These are phyloP conservation scores for Conops quadrifasciatus DNA, from an alignment of 2,888 invertebrate species.

Conservation along the genomic window DNA sequence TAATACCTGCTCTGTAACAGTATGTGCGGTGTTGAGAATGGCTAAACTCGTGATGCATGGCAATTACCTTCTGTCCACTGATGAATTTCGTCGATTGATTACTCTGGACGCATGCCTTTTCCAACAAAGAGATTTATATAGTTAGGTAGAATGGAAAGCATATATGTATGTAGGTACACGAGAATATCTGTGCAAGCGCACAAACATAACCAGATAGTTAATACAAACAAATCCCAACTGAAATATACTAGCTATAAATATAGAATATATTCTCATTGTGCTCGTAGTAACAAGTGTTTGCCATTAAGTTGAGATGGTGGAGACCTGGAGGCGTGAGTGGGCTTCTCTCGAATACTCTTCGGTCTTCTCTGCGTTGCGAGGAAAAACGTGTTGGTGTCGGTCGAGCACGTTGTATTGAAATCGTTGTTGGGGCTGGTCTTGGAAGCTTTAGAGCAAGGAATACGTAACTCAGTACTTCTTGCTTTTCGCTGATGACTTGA, in stretches of 20 bases:
- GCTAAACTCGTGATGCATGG: no score
- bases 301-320: neutral
- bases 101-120: no score
- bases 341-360: conserved; percentile 18
- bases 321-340: neutral
- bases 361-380: no score
- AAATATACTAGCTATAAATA: no score
- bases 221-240: neutral
- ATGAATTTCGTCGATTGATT: no score
- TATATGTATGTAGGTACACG: conserved; percentile 19
- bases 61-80: no score
- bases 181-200: neutral
- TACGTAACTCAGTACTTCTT: conserved; percentile 6
- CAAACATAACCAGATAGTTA: conserved; percentile 8
- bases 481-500: neutral
- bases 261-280: neutral
- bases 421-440: conserved; percentile 21
- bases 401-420: neutral
- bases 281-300: conserved; percentile 26
- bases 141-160: neutral
- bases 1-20: neutral
- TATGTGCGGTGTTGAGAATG: neutral
- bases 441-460: conserved; percentile 11
- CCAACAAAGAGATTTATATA: no score
- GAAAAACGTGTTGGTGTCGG: no score